Percentiles rank a stretch among this genome's conserved stretches.
phyloP scores from a whole-genome alignment of 2,888 invertebrate species.

The Hypercompe scribonia region DNA sequence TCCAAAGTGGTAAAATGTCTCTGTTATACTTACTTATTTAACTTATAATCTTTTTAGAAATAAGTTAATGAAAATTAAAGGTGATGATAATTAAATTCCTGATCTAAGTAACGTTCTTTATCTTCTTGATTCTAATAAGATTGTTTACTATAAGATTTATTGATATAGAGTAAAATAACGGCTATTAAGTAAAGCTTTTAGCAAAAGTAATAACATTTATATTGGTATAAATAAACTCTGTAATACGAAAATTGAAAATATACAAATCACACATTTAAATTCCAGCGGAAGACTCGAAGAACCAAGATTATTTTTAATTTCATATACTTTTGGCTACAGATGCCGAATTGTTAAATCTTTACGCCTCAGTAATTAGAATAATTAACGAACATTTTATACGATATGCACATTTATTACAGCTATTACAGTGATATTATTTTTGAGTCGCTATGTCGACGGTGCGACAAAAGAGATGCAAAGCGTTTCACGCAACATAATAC shows the following conservation, averaged over 20 bases:
- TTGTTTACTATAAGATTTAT: conserved; percentile 58
- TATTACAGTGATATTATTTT: conserved; percentile 45
- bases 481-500: conserved; percentile 72
- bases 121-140: conserved; percentile 77
- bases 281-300: conserved; percentile 56
- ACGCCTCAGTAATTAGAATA: conserved; percentile 35
- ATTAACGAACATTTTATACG: conserved; percentile 25
- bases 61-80: conserved; percentile 71
- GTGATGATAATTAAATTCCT: conserved; percentile 48
- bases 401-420: conserved; percentile 26
- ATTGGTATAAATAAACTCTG: conserved; percentile 54
- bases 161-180: too few relatives aligned
- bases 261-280: conserved; percentile 52
- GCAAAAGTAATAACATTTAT: not conserved
- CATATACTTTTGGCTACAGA: conserved; percentile 39
- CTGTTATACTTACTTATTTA: too few relatives aligned
- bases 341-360: conserved; percentile 37
- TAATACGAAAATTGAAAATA: conserved; percentile 72
- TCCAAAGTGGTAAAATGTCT: too few relatives aligned
- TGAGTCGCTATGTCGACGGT: conserved; percentile 39
- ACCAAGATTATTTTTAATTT: conserved; percentile 66
- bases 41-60: conserved; percentile 63
- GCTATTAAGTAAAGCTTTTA: not conserved
- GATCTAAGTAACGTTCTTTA: conserved; percentile 69
- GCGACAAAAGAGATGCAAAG: conserved; percentile 62